Conservation (phyloP, 2,888 invertebrate genomes). For the Tetragonula carbonaria region DNA sequence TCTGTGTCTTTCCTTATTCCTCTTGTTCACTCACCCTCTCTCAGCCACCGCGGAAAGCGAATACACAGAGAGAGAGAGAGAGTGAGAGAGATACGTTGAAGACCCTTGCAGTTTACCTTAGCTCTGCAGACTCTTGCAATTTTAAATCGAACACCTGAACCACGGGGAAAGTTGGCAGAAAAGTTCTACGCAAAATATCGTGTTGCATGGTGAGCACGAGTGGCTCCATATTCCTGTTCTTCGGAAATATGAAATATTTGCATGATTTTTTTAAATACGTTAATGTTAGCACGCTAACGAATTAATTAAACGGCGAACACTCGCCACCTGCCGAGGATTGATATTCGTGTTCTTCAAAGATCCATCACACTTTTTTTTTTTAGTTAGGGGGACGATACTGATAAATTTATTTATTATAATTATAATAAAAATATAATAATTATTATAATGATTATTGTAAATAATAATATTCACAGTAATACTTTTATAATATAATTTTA, state of each 20-base stretch:
- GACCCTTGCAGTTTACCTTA: constrained; percentile 61
- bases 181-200: neutral
- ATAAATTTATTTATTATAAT: too few relatives aligned
- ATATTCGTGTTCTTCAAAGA: too few relatives aligned
- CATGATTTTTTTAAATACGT: too few relatives aligned
- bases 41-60: constrained; percentile 32
- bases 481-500: too few relatives aligned
- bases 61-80: constrained; percentile 20
- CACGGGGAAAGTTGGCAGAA: constrained; percentile 1
- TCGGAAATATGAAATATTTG: neutral
- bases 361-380: too few relatives aligned
- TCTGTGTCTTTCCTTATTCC: neutral
- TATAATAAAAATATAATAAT: too few relatives aligned
- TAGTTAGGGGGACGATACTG: too few relatives aligned
- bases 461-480: too few relatives aligned
- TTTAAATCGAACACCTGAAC: constrained; percentile 59
- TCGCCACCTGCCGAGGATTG: too few relatives aligned
- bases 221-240: neutral
- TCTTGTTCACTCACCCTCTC: neutral
- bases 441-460: too few relatives aligned
- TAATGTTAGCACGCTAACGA: too few relatives aligned
- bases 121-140: constrained; percentile 51
- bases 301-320: too few relatives aligned
- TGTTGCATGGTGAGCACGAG: neutral
- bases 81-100: constrained; percentile 17